Base-by-base conservation (phyloP, 2,888 invertebrate species). In the Tenthredo scrophulariae region DNA sequence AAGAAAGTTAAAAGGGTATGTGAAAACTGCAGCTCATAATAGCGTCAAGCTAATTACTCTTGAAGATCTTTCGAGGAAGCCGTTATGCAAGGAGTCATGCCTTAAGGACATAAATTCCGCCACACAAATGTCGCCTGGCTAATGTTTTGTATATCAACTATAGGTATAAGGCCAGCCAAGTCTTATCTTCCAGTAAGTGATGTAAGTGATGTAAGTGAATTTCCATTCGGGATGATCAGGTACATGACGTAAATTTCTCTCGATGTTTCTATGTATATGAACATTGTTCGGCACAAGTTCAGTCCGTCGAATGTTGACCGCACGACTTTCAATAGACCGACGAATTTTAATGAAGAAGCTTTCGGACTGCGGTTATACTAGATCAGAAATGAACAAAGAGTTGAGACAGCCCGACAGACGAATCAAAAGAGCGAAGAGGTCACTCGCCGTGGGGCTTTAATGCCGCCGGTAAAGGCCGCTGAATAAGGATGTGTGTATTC, bases 361-460 rank as follows among this genome's bases (percentile, higher is more conserved):
- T 40, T 72, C 37, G 72, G 70, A 37, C 70, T n/a, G 37, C 70
- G 70, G 37, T 46, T 29, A 33, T 54, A 77, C 77, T 33, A 54
- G 77, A 77, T 77, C 77, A 54, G 33, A 54, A 54, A 77, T n/a
- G 77, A 77, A 77, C 77, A 77, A 77, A 77, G 77, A 50, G 33
- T 43, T 9, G 74, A 74, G 74, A 74, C 74, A 54, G 15, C 54
- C 43, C 62, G 58, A 58, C 37, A 65, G 40, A 62, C 80, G 65
- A 65, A 80, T 80, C 80, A 65, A 80, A 80, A 77, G 65, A 80
- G 80, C 80, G 58, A 54, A 77, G 77, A 80, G 80, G 80, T 80
- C 58, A 80, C 80, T 80, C 58, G 80, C 37, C 58, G 80, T 54
- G 77, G 54, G 54, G 77, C 77, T 40, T 62, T 50, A 29, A 77